Evolutionary conservation across 2,797 vertebrate genomes (phyloP).

Genomic region (Pelodytes ibericus): DNA sequence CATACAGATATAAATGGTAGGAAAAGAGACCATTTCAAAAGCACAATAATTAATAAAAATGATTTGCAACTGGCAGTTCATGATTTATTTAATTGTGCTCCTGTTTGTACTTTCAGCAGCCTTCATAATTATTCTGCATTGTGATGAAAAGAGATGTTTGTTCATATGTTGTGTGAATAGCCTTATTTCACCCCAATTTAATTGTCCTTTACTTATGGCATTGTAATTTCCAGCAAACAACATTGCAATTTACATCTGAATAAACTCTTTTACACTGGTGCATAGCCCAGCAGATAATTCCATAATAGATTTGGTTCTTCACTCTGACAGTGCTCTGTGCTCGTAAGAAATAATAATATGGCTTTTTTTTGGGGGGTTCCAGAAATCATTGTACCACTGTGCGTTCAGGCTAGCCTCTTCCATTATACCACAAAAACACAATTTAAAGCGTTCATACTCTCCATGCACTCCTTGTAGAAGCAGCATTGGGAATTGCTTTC

Average conservation of each 20-base stretch:
- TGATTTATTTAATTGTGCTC: no score
- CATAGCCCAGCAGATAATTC: constrained; percentile 37
- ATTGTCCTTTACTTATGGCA: constrained; percentile 16
- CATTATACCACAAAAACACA: constrained; percentile 23
- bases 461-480: background rate
- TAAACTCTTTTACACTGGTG: constrained; percentile 19
- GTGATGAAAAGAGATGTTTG: background rate
- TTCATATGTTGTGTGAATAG: background rate
- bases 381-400: constrained; percentile 25
- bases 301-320: constrained; percentile 39
- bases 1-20: no score
- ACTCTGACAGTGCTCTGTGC: constrained; percentile 19
- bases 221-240: constrained; percentile 25
- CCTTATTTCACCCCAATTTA: constrained; percentile 10
- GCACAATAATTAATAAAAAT: no score
- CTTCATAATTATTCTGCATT: background rate
- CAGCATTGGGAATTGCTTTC: background rate
- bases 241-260: constrained; percentile 42
- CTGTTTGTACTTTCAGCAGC: background rate
- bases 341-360: constrained; percentile 47
- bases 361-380: constrained; percentile 37
- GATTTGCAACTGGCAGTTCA: no score
- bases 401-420: constrained; percentile 5
- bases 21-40: no score
- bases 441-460: background rate